These are phyloP conservation scores for Esox niger DNA, from an alignment of 2,113 vertebrate genomes.

Conservation along the genomic window DNA sequence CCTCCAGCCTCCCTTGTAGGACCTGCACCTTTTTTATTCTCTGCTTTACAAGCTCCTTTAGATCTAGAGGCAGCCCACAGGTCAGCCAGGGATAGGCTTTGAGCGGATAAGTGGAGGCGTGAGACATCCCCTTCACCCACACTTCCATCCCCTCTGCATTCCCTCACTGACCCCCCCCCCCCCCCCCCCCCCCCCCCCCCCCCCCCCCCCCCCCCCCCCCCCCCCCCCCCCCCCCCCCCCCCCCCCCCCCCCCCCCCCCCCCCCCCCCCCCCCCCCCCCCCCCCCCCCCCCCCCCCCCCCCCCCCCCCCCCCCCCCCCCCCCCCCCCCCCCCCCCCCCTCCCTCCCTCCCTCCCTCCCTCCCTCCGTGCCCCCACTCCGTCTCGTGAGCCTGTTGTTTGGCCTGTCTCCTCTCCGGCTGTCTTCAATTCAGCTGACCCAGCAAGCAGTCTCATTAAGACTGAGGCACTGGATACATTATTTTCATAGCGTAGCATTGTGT, in stretches of 20 bases:
- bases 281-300: not conserved
- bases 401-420: slow-evolving; percentile 16
- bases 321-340: not conserved
- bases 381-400: slow-evolving; percentile 1
- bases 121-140: not conserved
- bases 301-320: not conserved
- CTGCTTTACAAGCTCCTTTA: no score
- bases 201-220: not conserved
- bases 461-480: slow-evolving; percentile 25
- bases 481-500: not conserved
- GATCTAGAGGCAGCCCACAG: no score
- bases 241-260: not conserved
- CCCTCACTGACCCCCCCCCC: not conserved
- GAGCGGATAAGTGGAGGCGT: no score
- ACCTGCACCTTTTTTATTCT: no score
- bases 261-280: not conserved
- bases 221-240: not conserved
- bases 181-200: no score
- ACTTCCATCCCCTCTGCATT: no score
- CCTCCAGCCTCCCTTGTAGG: no score
- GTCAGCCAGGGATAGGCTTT: no score
- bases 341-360: not conserved
- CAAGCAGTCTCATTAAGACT: slow-evolving; percentile 45
- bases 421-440: slow-evolving; percentile 67
- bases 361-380: not conserved